Base-by-base conservation (phyloP, 2,797 vertebrate species). In the Arrhamphus sclerolepis region DNA sequence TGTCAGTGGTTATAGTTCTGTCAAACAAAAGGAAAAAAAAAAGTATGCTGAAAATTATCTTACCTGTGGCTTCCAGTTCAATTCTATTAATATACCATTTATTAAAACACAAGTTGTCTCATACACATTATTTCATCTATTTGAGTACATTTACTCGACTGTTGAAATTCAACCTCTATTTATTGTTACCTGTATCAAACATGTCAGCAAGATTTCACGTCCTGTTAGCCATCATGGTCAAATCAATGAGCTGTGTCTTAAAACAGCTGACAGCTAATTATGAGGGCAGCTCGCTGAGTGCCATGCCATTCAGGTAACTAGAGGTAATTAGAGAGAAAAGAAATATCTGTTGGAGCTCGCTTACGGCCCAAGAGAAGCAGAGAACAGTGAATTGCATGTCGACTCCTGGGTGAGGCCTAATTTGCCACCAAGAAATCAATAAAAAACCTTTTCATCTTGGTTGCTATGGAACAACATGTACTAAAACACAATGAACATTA, bases 251-350 rank as follows among this genome's bases (percentile, higher is more conserved):
- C 87, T 85, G 78, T 85, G 84, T 77, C 63, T 87, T 87, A 83
- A 89, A 93, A 91, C 87, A 90, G 87, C 89, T 90, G 90, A 92
- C 85, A 83, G 89, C 88, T 91, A 91, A 93, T 93, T 91, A 91
- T 75, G 55, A 77, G 83, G 81, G 77, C 80, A 80, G 81, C 71
- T 82, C 74, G 65, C 56, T 16, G 65, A 62, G 70, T 44, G 70
- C 78, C 72, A 72, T 57, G 77, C 80, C 82, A 73, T 84, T 87
- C 90, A 92, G 88, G 90, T 92, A 88, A 88, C 72, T 78, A 84
- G 77, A 53, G 73, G 88, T 92, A 90, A 94, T 92, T 92, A 92
- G 85, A 90, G 84, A 77, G 79, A 71, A 83, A 84, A 85, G 82
- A 92, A 81, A 85, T 89, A 89, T 91, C 87, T 88, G 83, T 62